phyloP scores from a whole-genome alignment of 2,888 invertebrate genomes.

The Ectemnius continuus region DNA sequence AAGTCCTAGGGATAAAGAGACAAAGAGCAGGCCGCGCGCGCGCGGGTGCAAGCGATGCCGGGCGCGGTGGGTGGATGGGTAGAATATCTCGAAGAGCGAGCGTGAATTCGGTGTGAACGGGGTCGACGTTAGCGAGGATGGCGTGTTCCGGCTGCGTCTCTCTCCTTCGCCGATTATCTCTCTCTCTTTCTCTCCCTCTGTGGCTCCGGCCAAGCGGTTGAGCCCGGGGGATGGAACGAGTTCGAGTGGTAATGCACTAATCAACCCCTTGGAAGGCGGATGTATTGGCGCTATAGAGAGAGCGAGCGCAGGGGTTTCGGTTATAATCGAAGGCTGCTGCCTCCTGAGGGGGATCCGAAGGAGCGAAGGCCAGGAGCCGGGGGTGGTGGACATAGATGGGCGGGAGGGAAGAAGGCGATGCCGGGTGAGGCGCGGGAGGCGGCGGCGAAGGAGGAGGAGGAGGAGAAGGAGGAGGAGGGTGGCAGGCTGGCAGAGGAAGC shows the following conservation, averaged over 20 bases:
- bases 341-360: conserved; percentile 54
- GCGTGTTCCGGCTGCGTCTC: conserved; percentile 4
- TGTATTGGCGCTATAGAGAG: conserved; percentile 67
- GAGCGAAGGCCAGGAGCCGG: conserved; percentile 36
- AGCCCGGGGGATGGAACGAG: conserved; percentile 56
- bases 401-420: conserved; percentile 49
- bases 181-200: no score
- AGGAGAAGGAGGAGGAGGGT: not conserved
- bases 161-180: conserved; percentile 4
- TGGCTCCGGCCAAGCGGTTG: conserved; percentile 26
- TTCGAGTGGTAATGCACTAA: conserved; percentile 73
- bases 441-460: conserved; percentile 5
- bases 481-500: conserved; percentile 25
- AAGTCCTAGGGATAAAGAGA: conserved; percentile 31
- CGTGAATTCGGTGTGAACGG: conserved; percentile 56
- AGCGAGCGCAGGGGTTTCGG: conserved; percentile 66
- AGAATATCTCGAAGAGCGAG: conserved; percentile 40
- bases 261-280: conserved; percentile 71
- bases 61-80: conserved; percentile 5
- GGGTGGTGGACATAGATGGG: conserved; percentile 64
- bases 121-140: conserved; percentile 32
- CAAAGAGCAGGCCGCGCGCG: conserved; percentile 28
- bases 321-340: conserved; percentile 74
- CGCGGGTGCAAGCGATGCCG: conserved; percentile 19
- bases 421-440: conserved; percentile 21